Conservation (phyloP, 2,888 invertebrate species). For the Antheraea assamensis region DNA sequence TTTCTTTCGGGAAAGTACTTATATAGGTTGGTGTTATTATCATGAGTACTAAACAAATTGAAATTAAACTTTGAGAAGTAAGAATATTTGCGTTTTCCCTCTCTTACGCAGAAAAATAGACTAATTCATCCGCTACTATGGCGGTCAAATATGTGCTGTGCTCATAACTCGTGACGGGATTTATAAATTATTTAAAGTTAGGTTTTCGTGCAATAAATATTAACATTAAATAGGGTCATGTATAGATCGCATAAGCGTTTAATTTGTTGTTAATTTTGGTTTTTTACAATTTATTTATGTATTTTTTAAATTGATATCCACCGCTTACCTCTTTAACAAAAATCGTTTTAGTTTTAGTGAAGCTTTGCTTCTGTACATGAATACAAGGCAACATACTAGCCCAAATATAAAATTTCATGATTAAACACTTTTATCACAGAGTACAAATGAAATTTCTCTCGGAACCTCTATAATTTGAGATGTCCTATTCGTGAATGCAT, state of each 20-base stretch:
- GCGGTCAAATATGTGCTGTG: neutral
- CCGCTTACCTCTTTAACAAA: slow-evolving; percentile 16
- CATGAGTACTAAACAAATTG: neutral
- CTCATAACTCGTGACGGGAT: neutral
- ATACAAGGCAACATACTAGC: slow-evolving; percentile 9
- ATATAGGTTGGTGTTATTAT: neutral
- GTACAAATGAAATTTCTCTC: neutral
- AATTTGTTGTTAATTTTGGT: neutral
- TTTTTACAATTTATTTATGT: neutral
- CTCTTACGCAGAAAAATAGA: neutral
- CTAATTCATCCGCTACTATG: neutral
- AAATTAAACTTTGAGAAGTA: neutral
- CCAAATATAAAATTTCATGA: slow-evolving; percentile 8
- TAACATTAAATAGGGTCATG: neutral
- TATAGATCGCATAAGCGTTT: neutral
- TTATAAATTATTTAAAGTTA: neutral
- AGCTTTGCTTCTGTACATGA: slow-evolving; percentile 2
- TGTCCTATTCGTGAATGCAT: slow-evolving; percentile 15
- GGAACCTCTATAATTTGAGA: neutral
- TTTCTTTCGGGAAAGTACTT: too few relatives aligned
- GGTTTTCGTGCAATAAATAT: slow-evolving; percentile 6
- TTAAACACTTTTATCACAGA: slow-evolving; percentile 2
- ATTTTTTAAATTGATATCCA: neutral
- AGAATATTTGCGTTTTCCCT: neutral
- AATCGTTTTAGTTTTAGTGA: slow-evolving; percentile 11